Conservation (phyloP, 1,140 invertebrate genomes). For the Heliothis virescens region DNA sequence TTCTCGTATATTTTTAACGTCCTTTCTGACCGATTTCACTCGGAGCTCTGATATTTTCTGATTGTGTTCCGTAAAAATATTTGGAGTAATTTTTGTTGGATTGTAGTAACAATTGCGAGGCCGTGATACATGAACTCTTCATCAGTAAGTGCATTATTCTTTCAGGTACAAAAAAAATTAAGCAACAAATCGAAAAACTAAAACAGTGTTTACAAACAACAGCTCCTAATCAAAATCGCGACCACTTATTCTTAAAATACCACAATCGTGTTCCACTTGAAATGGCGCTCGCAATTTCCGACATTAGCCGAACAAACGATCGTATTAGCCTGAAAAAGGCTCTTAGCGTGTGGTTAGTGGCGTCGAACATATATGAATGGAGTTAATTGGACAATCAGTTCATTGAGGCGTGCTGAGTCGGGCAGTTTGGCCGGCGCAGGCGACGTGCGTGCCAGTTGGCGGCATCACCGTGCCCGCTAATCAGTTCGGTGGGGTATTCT, state of each 20-base stretch:
- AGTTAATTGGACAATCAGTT: constrained; percentile 76
- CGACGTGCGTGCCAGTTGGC: constrained; percentile 77
- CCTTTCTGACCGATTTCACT: constrained; percentile 30
- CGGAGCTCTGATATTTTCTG: not conserved
- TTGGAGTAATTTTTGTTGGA: too few relatives aligned
- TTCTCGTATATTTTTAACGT: not conserved
- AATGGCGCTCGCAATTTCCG: constrained; percentile 39
- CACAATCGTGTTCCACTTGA: constrained; percentile 15
- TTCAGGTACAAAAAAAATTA: not conserved
- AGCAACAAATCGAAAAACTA: not conserved
- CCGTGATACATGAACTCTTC: not conserved
- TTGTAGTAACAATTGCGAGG: too few relatives aligned
- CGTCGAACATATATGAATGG: constrained; percentile 77
- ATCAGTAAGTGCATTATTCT: not conserved
- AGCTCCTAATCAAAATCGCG: constrained; percentile 7
- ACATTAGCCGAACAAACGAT: constrained; percentile 54
- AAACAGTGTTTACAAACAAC: constrained; percentile 23
- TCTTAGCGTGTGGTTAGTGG: constrained; percentile 58
- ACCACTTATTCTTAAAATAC: constrained; percentile 23
- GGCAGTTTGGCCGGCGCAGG: constrained; percentile 70
- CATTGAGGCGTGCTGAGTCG: constrained; percentile 71
- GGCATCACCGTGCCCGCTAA: constrained; percentile 61
- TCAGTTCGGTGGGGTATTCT: constrained; percentile 67
- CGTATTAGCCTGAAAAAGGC: constrained; percentile 65
- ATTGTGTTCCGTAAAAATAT: not conserved